phyloP scores from a whole-genome alignment of 2,888 invertebrate genomes.

The Drosophila longiperda region DNA sequence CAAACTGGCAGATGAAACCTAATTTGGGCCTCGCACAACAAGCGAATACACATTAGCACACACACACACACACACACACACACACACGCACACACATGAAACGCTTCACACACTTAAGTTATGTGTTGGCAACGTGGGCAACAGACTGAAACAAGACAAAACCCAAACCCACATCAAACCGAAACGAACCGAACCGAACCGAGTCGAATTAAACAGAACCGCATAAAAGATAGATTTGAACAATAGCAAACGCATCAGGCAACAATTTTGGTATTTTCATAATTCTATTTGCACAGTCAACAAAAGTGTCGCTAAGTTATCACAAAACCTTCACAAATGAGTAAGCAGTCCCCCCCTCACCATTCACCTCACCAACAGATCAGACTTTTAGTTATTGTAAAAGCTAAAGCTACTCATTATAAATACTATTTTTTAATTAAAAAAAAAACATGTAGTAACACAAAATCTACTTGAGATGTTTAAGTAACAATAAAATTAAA shows the following conservation, averaged over 20 bases:
- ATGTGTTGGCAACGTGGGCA: slow-evolving; percentile 26
- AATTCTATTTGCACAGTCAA: slow-evolving; percentile 26
- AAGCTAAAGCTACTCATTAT: not conserved
- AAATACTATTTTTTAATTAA: not conserved
- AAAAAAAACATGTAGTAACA: not conserved
- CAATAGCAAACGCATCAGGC: slow-evolving; percentile 39
- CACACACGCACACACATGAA: slow-evolving; percentile 16
- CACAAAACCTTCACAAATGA: not conserved
- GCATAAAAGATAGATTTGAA: slow-evolving; percentile 22
- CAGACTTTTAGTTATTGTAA: not conserved
- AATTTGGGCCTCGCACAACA: slow-evolving; percentile 59
- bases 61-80: slow-evolving; percentile 16
- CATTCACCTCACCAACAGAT: no score
- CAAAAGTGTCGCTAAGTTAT: slow-evolving; percentile 26
- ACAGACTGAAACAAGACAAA: slow-evolving; percentile 36
- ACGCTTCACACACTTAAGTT: slow-evolving; percentile 23
- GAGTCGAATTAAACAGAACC: slow-evolving; percentile 22
- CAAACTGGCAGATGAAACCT: slow-evolving; percentile 78
- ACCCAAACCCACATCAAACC: slow-evolving; percentile 12
- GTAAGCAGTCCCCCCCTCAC: not conserved
- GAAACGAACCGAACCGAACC: slow-evolving; percentile 12
- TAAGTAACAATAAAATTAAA: not conserved
- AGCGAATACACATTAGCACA: slow-evolving; percentile 11
- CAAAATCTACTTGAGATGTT: not conserved
- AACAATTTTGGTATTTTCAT: slow-evolving; percentile 34